Evolutionary conservation across 2,888 invertebrate species (phyloP).

Genomic region (Drosophila acutilabella): DNA sequence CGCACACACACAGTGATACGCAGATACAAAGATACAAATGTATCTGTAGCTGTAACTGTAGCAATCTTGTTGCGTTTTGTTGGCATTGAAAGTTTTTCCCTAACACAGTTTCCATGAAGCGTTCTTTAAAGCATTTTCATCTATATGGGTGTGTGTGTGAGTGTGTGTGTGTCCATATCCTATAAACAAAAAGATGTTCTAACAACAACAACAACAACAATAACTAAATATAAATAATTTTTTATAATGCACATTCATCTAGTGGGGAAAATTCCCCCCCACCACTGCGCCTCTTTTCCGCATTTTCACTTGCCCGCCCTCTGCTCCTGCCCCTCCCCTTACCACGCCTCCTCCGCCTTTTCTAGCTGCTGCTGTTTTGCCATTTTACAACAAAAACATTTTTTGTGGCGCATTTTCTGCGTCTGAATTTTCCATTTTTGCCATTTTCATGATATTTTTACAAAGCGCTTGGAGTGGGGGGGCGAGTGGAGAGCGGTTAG

Average conservation of each 20-base stretch:
- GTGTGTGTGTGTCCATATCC: conserved; percentile 2
- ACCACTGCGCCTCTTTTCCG: background rate
- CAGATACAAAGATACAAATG: too few species aligned
- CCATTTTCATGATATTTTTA: conserved; percentile 75
- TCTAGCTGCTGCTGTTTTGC: conserved; percentile 24
- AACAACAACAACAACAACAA: conserved; percentile 28
- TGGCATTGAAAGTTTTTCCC: conserved; percentile 53
- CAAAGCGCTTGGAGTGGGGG: conserved; percentile 29
- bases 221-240: conserved; percentile 67
- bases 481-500: background rate
- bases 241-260: conserved; percentile 64
- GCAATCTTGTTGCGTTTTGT: conserved; percentile 18
- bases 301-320: background rate
- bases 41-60: conserved; percentile 5
- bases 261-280: background rate
- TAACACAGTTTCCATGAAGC: conserved; percentile 45
- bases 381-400: conserved; percentile 69
- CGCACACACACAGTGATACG: too few species aligned
- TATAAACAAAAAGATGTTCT: conserved; percentile 34
- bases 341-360: background rate
- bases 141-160: background rate
- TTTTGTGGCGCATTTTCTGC: conserved; percentile 78
- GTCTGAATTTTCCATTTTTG: conserved; percentile 76
- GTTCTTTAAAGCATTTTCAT: conserved; percentile 19
- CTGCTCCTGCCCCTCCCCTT: too few species aligned